Evolutionary conservation across 2,113 vertebrate genomes (phyloP), one percentile per base, ranked within the genome.

Genomic region (Percina caprodes): DNA sequence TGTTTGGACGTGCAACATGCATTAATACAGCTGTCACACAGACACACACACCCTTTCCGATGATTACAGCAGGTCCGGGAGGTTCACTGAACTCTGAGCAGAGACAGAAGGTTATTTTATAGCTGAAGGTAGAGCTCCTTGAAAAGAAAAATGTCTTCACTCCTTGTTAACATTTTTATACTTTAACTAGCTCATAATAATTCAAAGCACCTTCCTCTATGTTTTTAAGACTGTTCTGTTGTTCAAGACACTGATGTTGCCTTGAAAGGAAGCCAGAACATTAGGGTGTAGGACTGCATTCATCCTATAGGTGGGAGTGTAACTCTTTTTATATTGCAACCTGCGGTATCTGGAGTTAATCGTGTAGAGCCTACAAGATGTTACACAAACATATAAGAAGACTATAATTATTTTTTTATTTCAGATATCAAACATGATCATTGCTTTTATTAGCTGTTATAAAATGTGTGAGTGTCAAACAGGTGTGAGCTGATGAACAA

Each of bases 11-110:
- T 58, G 78, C 72, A 92, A 71, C 74, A 65, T 51, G 83, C 91
- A 93, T 93, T 84, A 84, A 90, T 92, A 86, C 86, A 89, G 92
- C 82, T 88, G 92, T 94, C 94, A 92, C 82, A 80, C 61, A 88
- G 79, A 86, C 82, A 83, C 86, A 89, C 93, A 94, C 93, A 89
- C 95, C 94, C 93, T 95, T 96, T 95, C 95, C 93, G 90, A 92
- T 92, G 89, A 95, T 95, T 94, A 94, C 84, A 94, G 84, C 84
- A 86, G 82, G 88, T 83, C 74, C 52, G 77, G 81, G 86, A 93
- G 91, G 88, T 90, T 92, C 90, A 54, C 51, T 76, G 42, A 78
- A 71, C 80, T 59, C 77, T 63, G 81, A 80, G 54, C 59, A n/a
- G 49, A 39, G 68, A 59, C 35, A 79, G 46, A 54, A 58, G 67